A percentile compares a stretch with the other conserved stretches of the same genome.
Conservation (phyloP, 92 coral and sea anemone genomes). For the Montipora capitata region DNA sequence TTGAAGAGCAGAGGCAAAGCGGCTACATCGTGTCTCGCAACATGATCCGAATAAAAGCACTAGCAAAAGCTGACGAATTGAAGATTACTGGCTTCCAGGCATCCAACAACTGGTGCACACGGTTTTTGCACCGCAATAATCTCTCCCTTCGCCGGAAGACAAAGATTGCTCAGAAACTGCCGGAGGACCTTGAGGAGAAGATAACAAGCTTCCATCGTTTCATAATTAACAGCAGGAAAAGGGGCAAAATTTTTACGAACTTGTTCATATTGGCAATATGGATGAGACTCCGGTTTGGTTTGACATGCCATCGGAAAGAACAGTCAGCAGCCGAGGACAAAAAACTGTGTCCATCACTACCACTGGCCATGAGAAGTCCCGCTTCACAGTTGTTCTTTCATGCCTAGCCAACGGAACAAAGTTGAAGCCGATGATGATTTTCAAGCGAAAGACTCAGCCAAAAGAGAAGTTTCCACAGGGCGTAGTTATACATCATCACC, state of each 20-base stretch:
- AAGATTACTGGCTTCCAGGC: constrained; percentile 39
- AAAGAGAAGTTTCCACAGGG: constrained; percentile 61
- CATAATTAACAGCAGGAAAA: constrained; percentile 39
- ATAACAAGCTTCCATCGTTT: constrained; percentile 41
- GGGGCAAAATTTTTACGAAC: constrained; percentile 35
- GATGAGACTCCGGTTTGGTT: constrained; percentile 59
- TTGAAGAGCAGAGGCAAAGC: constrained; percentile 37
- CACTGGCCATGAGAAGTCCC: constrained; percentile 65
- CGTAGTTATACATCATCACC: constrained; percentile 47
- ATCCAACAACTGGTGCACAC: constrained; percentile 43
- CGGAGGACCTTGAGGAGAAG: constrained; percentile 51
- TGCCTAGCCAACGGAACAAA: constrained; percentile 67
- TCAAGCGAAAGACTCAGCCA: constrained; percentile 68
- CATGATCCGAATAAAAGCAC: constrained; percentile 47
- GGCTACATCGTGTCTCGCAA: constrained; percentile 64
- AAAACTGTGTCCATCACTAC: constrained; percentile 44
- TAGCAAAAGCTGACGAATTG: constrained; percentile 32
- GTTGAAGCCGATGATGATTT: constrained; percentile 64
- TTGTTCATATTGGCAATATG: constrained; percentile 33
- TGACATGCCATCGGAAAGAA: constrained; percentile 64
- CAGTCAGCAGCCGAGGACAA: constrained; percentile 30
- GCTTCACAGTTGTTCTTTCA: constrained; percentile 60
- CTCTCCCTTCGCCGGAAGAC: constrained; percentile 8
- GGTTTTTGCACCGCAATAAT: constrained; percentile 36
- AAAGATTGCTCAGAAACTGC: constrained; percentile 42